These are phyloP conservation scores for Theristicus caerulescens DNA, from an alignment of 2,113 vertebrate genomes.

Conservation along the genomic window DNA sequence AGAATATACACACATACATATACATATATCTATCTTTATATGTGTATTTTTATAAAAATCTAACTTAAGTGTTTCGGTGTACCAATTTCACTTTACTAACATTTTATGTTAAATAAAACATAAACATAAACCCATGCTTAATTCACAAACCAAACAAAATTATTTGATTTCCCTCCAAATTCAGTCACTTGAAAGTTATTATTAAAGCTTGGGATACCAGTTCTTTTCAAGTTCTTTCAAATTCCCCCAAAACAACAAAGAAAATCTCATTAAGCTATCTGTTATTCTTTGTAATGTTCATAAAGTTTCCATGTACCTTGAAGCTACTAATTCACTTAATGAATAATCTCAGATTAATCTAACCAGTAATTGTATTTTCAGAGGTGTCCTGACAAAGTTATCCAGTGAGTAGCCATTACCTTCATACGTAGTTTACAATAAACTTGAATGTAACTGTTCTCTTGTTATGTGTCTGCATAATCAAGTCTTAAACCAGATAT, in stretches of 20 bases:
- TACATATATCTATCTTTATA: not conserved
- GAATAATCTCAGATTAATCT: not conserved
- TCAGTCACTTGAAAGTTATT: not conserved
- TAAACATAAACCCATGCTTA: not conserved
- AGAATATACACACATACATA: rapidly evolving
- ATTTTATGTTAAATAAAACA: not conserved
- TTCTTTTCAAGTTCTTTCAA: not conserved
- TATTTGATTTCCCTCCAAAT: not conserved
- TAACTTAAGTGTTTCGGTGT: not conserved
- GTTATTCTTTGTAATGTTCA: not conserved
- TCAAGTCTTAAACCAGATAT: not conserved
- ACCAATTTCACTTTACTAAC: not conserved
- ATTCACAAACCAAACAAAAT: not conserved
- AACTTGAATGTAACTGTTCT: not conserved
- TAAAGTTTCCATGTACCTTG: not conserved
- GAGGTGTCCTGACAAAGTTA: not conserved
- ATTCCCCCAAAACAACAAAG: not conserved
- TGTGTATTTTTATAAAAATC: not conserved
- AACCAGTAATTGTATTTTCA: not conserved
- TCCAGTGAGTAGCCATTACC: not conserved
- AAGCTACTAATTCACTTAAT: not conserved
- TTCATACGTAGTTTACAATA: not conserved
- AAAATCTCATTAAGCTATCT: not conserved
- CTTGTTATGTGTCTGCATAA: not conserved
- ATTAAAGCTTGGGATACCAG: not conserved